These are phyloP conservation scores for Corydoras sp. DNA, from an alignment of 2,113 vertebrate genomes.

Conservation along the genomic window DNA sequence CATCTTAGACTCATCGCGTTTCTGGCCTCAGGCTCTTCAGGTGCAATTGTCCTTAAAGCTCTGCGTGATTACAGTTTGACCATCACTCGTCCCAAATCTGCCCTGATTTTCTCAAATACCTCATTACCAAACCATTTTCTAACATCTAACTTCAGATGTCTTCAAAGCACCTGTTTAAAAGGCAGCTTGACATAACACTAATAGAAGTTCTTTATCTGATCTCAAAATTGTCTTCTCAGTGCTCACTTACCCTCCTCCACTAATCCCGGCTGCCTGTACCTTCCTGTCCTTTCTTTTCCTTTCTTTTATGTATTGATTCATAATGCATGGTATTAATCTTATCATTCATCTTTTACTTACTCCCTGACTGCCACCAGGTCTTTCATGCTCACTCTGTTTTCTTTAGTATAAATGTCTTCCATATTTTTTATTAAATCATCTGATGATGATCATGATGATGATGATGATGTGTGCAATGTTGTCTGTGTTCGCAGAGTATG, in stretches of 20 bases:
- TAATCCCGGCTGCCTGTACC: neutral
- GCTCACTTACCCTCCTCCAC: neutral
- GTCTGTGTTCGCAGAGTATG: slow-evolving; percentile 69
- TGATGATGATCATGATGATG: neutral
- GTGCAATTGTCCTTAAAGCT: neutral
- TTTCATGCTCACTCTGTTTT: neutral
- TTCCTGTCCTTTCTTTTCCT: neutral
- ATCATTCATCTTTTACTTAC: neutral
- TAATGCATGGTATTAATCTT: neutral
- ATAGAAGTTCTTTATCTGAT: neutral
- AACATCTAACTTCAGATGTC: too few species aligned
- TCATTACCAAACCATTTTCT: too few species aligned
- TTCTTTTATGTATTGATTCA: neutral
- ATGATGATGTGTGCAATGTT: slow-evolving; percentile 1
- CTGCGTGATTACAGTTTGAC: neutral
- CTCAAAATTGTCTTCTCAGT: neutral
- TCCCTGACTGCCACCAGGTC: neutral
- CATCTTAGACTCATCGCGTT: neutral
- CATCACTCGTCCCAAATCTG: neutral
- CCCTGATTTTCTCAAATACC: neutral
- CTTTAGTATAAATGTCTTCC: neutral
- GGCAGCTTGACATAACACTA: too few species aligned
- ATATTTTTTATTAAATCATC: neutral
- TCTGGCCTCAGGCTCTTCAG: neutral
- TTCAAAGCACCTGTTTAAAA: too few species aligned